Conservation (phyloP, 2,797 vertebrate species). For the Parambassis ranga region DNA sequence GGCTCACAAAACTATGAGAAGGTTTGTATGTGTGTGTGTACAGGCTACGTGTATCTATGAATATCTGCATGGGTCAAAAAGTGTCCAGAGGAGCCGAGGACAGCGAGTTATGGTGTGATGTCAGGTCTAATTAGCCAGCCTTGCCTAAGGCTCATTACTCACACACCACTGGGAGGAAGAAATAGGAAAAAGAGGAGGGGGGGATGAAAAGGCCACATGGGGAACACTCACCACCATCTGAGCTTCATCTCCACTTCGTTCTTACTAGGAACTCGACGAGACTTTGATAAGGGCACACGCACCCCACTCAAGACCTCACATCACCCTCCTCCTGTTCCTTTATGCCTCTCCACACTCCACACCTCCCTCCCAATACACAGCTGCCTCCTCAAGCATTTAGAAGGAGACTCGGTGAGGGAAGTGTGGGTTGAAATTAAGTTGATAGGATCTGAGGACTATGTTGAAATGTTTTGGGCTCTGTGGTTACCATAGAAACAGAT, state of each 20-base stretch:
- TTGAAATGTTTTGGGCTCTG: background rate
- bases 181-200: conserved; percentile 11
- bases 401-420: conserved; percentile 1
- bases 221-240: conserved; percentile 42
- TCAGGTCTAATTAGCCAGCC: conserved; percentile 77
- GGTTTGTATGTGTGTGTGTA: background rate
- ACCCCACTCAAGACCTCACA: conserved; percentile 33
- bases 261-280: conserved; percentile 30
- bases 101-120: conserved; percentile 68
- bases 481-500: conserved; percentile 31
- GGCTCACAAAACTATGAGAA: background rate
- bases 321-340: conserved; percentile 33
- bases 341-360: background rate
- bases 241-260: conserved; percentile 42
- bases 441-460: background rate
- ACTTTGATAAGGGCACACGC: conserved; percentile 68
- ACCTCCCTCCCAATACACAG: conserved; percentile 7
- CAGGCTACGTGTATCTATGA: conserved; percentile 2
- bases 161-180: conserved; percentile 54
- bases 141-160: conserved; percentile 74
- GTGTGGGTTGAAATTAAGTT: conserved; percentile 13
- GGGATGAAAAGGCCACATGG: conserved; percentile 59
- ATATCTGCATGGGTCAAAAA: conserved; percentile 38
- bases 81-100: conserved; percentile 35
- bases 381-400: conserved; percentile 25